phyloP scores from a whole-genome alignment of 35 echinoderm and acorn worm genomes.

The Hemicentrotus pulcherrimus region DNA sequence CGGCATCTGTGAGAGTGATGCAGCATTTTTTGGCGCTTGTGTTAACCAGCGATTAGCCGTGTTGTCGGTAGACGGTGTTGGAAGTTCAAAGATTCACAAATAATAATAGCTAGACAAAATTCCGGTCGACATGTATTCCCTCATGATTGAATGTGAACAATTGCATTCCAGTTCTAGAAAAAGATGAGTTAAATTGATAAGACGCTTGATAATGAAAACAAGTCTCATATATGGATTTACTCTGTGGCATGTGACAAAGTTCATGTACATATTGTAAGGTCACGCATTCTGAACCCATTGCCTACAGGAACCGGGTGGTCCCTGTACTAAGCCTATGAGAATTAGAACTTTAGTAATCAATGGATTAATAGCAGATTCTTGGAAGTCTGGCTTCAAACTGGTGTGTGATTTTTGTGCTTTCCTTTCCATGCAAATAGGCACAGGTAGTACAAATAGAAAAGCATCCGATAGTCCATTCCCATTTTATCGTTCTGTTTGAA shows the following conservation, averaged over 20 bases:
- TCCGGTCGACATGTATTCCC: not conserved
- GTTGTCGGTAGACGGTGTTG: not conserved
- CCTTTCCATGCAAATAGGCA: not conserved
- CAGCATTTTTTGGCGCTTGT: not conserved
- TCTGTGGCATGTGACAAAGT: not conserved
- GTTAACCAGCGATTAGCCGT: not conserved
- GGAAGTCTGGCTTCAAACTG: not conserved
- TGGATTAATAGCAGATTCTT: not conserved
- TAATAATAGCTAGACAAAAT: not conserved
- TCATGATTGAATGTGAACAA: not conserved
- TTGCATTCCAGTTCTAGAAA: not conserved
- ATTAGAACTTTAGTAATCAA: no score
- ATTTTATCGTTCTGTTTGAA: not conserved
- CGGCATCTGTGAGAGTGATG: not conserved
- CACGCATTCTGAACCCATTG: no score
- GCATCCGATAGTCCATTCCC: no score
- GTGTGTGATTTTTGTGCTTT: not conserved
- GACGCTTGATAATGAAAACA: not conserved
- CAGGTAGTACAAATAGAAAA: no score
- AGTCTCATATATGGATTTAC: not conserved
- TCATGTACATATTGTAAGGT: not conserved
- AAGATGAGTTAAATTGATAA: conserved; percentile 6
- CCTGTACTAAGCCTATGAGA: no score
- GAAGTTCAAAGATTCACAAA: not conserved
- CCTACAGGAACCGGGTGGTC: no score